phyloP scores from a whole-genome alignment of 2,113 vertebrate genomes.

The Lutjanus erythropterus region DNA sequence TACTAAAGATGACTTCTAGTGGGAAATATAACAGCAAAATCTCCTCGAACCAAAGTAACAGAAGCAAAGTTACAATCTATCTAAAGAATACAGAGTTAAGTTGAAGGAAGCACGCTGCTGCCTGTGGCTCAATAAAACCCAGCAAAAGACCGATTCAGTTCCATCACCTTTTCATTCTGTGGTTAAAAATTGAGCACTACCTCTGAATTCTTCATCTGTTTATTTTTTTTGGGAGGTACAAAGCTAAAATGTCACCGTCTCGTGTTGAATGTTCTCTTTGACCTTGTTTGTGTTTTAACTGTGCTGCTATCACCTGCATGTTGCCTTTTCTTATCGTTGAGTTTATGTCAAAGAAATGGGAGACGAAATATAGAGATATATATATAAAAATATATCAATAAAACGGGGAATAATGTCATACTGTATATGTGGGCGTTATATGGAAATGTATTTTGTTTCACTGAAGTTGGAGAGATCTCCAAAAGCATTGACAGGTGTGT shows the following conservation, averaged over 20 bases:
- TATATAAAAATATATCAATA: slow-evolving; percentile 39
- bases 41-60: neutral
- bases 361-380: slow-evolving; percentile 30
- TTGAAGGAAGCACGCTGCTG: slow-evolving; percentile 3
- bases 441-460: slow-evolving; percentile 59
- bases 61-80: neutral
- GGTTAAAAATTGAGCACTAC: slow-evolving; percentile 55
- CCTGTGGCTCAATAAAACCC: slow-evolving; percentile 8
- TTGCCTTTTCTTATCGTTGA: slow-evolving; percentile 75
- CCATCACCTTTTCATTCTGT: slow-evolving; percentile 1
- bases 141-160: neutral
- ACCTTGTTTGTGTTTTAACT: slow-evolving; percentile 58
- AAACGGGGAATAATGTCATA: slow-evolving; percentile 38
- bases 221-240: slow-evolving; percentile 3
- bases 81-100: neutral
- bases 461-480: slow-evolving; percentile 41
- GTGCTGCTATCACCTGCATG: slow-evolving; percentile 82
- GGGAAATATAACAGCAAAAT: neutral
- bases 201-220: slow-evolving; percentile 44
- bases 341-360: slow-evolving; percentile 40
- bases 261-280: slow-evolving; percentile 49
- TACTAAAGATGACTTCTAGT: neutral
- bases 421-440: slow-evolving; percentile 53
- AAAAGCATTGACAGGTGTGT: slow-evolving; percentile 40
- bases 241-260: neutral